phyloP scores from a whole-genome alignment of 2,797 vertebrate genomes.

The Trachops cirrhosus region DNA sequence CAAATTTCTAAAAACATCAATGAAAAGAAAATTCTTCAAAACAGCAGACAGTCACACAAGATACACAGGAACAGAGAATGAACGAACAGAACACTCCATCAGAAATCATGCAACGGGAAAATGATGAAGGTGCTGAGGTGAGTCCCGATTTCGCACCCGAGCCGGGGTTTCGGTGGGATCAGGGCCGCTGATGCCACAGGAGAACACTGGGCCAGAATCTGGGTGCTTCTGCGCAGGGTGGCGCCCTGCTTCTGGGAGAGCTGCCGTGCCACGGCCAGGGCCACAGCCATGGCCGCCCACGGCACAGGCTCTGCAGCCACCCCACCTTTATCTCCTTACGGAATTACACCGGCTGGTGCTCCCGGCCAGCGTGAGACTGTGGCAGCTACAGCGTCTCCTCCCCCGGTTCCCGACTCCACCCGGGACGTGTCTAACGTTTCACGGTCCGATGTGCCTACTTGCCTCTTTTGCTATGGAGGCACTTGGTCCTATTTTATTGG shows the following conservation, averaged over 20 bases:
- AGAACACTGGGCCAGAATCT: no score
- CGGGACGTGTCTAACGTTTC: background rate
- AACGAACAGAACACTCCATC: background rate
- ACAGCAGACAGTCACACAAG: background rate
- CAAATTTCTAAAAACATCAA: background rate
- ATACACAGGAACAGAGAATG: background rate
- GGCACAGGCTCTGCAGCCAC: no score
- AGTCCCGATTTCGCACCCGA: no score
- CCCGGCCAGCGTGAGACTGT: background rate
- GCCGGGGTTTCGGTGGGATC: no score
- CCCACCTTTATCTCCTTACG: background rate
- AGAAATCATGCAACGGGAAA: background rate
- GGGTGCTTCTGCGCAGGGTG: no score
- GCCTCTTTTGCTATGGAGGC: background rate
- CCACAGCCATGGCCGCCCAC: no score
- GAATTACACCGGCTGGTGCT: background rate
- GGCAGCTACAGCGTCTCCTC: background rate
- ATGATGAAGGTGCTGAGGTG: background rate
- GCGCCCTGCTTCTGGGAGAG: no score
- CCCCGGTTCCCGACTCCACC: background rate
- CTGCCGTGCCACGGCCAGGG: no score
- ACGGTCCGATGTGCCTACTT: background rate
- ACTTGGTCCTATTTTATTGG: background rate
- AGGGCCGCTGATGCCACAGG: no score
- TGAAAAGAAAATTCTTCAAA: background rate